phyloP scores from a whole-genome alignment of 2,113 vertebrate species.

The Cyprinus carpio region DNA sequence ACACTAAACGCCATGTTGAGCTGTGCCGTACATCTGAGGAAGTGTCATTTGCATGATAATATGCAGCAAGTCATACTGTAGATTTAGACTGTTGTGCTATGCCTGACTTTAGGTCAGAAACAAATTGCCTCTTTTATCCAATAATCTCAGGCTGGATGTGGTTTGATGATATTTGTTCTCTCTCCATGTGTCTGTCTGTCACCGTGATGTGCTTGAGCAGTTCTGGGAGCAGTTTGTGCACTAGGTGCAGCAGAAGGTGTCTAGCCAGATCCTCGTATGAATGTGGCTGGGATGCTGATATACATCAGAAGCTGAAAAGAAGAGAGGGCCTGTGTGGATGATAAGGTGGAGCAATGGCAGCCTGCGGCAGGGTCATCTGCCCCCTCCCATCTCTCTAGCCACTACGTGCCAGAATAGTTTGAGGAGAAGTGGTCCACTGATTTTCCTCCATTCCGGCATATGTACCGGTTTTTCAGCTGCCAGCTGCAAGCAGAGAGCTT shows the following conservation, averaged over 20 bases:
- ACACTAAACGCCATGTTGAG: conserved; percentile 17
- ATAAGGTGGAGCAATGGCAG: conserved; percentile 45
- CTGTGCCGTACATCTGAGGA: not conserved
- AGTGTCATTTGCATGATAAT: conserved; percentile 43
- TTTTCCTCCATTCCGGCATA: conserved; percentile 1
- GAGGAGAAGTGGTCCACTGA: conserved; percentile 8
- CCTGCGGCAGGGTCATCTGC: conserved; percentile 51
- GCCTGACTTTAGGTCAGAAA: conserved; percentile 49
- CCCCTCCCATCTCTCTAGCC: conserved; percentile 3
- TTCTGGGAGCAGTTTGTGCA: conserved; percentile 25
- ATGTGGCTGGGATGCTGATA: conserved; percentile 42
- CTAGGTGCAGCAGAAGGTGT: conserved; percentile 29
- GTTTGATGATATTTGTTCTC: conserved; percentile 24
- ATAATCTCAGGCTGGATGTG: conserved; percentile 51
- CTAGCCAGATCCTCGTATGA: conserved; percentile 40
- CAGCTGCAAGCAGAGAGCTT: conserved; percentile 44
- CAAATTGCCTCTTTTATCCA: conserved; percentile 55
- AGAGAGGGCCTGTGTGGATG: conserved; percentile 41
- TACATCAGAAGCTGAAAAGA: conserved; percentile 42
- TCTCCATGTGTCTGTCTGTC: conserved; percentile 13
- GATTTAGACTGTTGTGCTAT: conserved; percentile 40
- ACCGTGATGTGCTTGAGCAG: not conserved
- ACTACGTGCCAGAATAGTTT: conserved; percentile 29
- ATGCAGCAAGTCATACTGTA: conserved; percentile 41
- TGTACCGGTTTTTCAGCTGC: conserved; percentile 43